phyloP scores from a whole-genome alignment of 53 echinoderm and acorn worm genomes.

The Echinometra lucunter region DNA sequence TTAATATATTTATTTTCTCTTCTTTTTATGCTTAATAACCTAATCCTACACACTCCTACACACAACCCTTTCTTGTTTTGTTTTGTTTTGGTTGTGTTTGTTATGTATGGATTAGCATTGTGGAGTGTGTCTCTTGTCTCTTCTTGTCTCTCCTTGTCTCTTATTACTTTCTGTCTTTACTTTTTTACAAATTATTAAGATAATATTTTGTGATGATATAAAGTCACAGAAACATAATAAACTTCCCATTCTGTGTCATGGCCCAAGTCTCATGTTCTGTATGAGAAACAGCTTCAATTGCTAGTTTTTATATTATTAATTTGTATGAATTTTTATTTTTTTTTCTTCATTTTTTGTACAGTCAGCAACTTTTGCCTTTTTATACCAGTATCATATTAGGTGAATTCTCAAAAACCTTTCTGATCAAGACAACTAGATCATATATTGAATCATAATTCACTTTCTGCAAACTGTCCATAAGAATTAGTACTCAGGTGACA shows the following conservation, averaged over 20 bases:
- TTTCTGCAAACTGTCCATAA: background rate
- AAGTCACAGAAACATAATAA: background rate
- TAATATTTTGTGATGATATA: background rate
- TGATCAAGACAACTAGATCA: background rate
- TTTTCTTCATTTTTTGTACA: too few species aligned
- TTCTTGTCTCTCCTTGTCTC: background rate
- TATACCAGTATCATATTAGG: background rate
- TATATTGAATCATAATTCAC: background rate
- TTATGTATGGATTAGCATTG: background rate
- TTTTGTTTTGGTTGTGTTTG: background rate
- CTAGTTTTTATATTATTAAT: background rate
- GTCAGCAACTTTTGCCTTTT: background rate
- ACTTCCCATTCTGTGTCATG: background rate
- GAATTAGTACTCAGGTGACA: background rate
- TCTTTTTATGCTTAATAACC: background rate
- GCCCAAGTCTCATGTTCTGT: background rate
- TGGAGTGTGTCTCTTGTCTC: conserved; percentile 1
- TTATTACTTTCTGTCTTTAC: background rate
- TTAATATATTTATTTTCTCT: background rate
- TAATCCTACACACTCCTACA: background rate
- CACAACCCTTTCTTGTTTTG: background rate
- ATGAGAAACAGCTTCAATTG: background rate
- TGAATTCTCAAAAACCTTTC: background rate
- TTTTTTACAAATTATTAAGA: background rate
- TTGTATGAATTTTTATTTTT: background rate